Conservation (phyloP, 2,113 vertebrate genomes). For the Probosciger aterrimus region DNA sequence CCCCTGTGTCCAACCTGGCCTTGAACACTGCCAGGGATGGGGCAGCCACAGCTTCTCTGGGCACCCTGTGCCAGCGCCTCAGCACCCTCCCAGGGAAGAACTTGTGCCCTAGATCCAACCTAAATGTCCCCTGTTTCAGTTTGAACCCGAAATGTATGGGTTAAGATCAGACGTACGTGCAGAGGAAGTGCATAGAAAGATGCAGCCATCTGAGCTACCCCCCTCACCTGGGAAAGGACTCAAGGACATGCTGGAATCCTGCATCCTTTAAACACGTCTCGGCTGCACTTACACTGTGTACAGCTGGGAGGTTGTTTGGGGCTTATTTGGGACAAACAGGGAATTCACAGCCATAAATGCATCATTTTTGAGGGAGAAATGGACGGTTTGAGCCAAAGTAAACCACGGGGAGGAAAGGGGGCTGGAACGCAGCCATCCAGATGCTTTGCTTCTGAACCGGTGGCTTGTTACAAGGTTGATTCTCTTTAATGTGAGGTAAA, state of each 20-base stretch:
- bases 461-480: neutral
- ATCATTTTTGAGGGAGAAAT: neutral
- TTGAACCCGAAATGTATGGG: neutral
- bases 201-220: neutral
- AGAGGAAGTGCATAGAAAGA: neutral
- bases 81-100: neutral
- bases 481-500: neutral
- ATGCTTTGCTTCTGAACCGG: neutral
- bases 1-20: no score
- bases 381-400: neutral
- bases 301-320: neutral
- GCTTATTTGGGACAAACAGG: neutral
- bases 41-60: neutral
- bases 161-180: rapidly evolving
- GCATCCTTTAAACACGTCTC: neutral
- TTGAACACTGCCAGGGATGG: neutral
- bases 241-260: rapidly evolving
- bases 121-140: neutral
- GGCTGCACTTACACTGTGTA: rapidly evolving
- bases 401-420: neutral
- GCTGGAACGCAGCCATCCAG: neutral
- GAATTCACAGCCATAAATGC: neutral
- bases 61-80: neutral
- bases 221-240: neutral
- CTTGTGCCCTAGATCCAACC: neutral